Evolutionary conservation across 2,797 vertebrate species (phyloP), one percentile per base, ranked within the genome.

Genomic region (Crocidura indochinensis): DNA sequence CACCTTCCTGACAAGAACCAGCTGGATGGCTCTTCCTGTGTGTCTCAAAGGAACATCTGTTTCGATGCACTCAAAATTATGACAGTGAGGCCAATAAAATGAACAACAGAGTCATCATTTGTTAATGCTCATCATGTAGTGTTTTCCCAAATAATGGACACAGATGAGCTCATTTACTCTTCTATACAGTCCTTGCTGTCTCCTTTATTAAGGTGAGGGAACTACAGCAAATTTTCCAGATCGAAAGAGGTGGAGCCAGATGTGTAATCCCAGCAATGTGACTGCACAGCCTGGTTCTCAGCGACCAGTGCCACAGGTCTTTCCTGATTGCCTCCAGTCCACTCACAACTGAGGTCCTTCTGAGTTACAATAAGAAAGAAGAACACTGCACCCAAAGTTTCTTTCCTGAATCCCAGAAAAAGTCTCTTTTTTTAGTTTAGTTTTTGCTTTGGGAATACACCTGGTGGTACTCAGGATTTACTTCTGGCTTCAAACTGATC

Each of bases 41-140:
- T 38, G 22, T 82, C 82, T 76, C 31, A 74, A 87, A 91, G 56
- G 68, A 85, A 90, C 38, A 27, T 69, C 19, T 38, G 8, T 84
- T 10, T 81, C 8, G 31, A 87, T 3, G 27, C 53, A 82, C 38
- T 69, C 31, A 71, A 65, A 89, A 79, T 71, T 38, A 67, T 22
- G 38, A 71, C 2, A n/a, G 22, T 49, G 44, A 26, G 14, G 27
- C 71, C 31, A 51, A 85, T 51, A 49, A 73, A 80, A 73, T 64
- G 26, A 82, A 90, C 10, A 73, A 75, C 51, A 17, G 5, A 65
- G 2, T 47, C 53, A 7, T 49, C 31, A 14, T 31, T 67, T 73
- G 75, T 56, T 75, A 38, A 19, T 24, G 84, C 24, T 81, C 49
- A 84, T 6, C 46, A n/a, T 22, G 38, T 19, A n/a, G 19, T 22